Percentiles rank a stretch among this genome's conserved stretches.
These are phyloP conservation scores for Chelonia mydas DNA, from an alignment of 2,797 vertebrate species.

Conservation along the genomic window DNA sequence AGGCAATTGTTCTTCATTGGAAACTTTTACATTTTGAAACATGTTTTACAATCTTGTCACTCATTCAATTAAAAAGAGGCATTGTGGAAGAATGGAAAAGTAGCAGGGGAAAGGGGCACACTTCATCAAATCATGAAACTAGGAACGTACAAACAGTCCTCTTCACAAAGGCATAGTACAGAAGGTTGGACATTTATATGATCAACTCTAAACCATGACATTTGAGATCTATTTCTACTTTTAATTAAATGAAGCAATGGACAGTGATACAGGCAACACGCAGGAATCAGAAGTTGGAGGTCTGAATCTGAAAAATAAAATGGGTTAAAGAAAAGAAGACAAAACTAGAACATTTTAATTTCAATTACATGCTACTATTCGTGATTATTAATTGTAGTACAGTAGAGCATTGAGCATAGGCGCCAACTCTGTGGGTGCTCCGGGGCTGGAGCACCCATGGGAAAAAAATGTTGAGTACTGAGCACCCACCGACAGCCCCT, in stretches of 20 bases:
- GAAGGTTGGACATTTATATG: conserved; percentile 71
- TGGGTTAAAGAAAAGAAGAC: not conserved
- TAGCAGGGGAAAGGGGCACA: conserved; percentile 21
- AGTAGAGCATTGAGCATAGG: not conserved
- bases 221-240: conserved; percentile 55
- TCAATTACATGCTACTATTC: not conserved
- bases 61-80: conserved; percentile 44
- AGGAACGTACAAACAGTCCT: conserved; percentile 56
- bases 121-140: conserved; percentile 52
- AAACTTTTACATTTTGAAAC: conserved; percentile 56
- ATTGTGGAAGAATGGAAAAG: conserved; percentile 54
- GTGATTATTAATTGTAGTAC: not conserved
- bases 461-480: too few species aligned
- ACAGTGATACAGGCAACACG: not conserved
- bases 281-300: conserved; percentile 19
- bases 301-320: not conserved
- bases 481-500: too few species aligned
- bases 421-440: too few species aligned
- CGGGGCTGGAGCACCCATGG: too few species aligned
- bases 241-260: conserved; percentile 36
- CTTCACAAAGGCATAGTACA: conserved; percentile 53
- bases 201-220: conserved; percentile 57
- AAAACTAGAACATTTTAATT: not conserved
- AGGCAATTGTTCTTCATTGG: conserved; percentile 42
- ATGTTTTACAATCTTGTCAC: conserved; percentile 48